phyloP scores from a whole-genome alignment of 2,888 invertebrate species.

The Ethmia dodecea region DNA sequence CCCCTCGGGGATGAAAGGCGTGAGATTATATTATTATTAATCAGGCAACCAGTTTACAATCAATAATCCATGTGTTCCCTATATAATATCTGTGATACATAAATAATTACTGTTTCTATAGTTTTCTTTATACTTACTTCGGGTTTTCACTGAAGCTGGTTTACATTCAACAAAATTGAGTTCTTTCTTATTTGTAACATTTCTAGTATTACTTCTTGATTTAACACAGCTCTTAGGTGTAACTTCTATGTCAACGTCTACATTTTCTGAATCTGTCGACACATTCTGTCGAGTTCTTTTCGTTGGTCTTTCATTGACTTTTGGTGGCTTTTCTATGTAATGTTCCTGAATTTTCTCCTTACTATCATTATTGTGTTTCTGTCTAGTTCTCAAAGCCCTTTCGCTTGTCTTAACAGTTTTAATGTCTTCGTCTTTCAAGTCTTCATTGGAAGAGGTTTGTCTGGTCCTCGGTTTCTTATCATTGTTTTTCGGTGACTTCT shows the following conservation, averaged over 20 bases:
- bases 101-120: no score
- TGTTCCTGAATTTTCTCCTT: no score
- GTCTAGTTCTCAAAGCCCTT: no score
- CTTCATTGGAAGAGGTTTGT: not conserved
- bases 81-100: no score
- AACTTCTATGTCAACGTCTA: slow-evolving; percentile 13
- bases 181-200: slow-evolving; percentile 28
- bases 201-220: slow-evolving; percentile 11
- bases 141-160: slow-evolving; percentile 7
- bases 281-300: slow-evolving; percentile 20
- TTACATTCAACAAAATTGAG: slow-evolving; percentile 27
- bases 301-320: not conserved
- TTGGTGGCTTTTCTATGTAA: not conserved
- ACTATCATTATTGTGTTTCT: no score
- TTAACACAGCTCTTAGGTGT: not conserved
- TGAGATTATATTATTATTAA: no score
- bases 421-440: not conserved
- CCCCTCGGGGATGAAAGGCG: no score
- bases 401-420: not conserved
- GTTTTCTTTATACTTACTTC: not conserved
- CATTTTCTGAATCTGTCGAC: slow-evolving; percentile 24
- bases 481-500: not conserved
- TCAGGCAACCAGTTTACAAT: no score
- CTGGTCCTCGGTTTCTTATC: not conserved
- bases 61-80: no score